Percentiles rank a stretch among this genome's conserved stretches.
These are phyloP conservation scores for Athene cunicularia DNA, from an alignment of 2,113 vertebrate genomes.

Conservation along the genomic window DNA sequence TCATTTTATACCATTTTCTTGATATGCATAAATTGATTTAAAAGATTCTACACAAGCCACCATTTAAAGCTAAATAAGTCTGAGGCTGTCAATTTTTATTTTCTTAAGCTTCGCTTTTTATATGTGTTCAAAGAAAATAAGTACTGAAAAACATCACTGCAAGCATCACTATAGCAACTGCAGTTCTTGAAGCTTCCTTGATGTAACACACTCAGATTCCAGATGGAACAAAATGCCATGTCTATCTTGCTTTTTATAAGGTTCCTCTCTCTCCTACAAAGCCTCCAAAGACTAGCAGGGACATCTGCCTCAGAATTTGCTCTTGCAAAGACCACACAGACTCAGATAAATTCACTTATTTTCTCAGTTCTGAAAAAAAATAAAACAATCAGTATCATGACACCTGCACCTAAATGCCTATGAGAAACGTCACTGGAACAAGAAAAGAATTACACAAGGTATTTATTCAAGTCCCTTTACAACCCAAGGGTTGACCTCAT, in stretches of 20 bases:
- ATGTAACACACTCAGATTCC: slow-evolving; percentile 5
- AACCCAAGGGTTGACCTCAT: background rate
- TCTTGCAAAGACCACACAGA: slow-evolving; percentile 1
- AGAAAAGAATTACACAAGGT: background rate
- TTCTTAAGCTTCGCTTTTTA: slow-evolving; percentile 33
- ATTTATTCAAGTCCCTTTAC: slow-evolving; percentile 26
- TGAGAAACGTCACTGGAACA: background rate
- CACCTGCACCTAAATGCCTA: background rate
- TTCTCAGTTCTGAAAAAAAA: slow-evolving; percentile 5
- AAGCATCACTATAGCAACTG: slow-evolving; percentile 63
- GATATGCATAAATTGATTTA: background rate
- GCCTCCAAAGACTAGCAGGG: slow-evolving; percentile 11
- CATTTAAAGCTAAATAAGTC: slow-evolving; percentile 18
- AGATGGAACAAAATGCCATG: slow-evolving; percentile 55
- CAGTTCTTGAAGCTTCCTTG: slow-evolving; percentile 35
- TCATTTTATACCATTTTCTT: background rate
- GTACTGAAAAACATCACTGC: slow-evolving; percentile 25
- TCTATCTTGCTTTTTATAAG: slow-evolving; percentile 42
- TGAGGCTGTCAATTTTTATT: slow-evolving; percentile 1
- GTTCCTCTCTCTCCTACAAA: slow-evolving; percentile 17
- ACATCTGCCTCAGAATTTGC: slow-evolving; percentile 26
- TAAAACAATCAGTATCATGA: background rate
- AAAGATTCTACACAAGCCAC: background rate
- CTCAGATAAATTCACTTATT: background rate
- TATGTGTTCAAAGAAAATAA: slow-evolving; percentile 25